A percentile compares a stretch with the other conserved stretches of the same genome.
Conservation (phyloP, 2,113 vertebrate species). For the Heliornis fulica region DNA sequence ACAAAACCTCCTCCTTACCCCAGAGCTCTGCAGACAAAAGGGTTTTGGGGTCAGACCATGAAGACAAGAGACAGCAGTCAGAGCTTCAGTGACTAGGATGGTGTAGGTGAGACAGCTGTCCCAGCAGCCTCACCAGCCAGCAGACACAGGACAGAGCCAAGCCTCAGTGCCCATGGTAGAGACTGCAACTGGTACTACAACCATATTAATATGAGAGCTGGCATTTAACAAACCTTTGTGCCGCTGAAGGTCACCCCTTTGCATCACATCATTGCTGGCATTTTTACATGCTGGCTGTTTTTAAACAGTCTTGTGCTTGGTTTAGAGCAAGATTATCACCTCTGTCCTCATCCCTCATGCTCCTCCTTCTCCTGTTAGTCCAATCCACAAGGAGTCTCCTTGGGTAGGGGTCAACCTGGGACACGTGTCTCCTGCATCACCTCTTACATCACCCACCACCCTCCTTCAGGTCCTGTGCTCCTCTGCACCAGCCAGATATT, state of each 20-base stretch:
- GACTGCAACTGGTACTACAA: neutral
- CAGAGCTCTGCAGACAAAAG: neutral
- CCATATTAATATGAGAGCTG: neutral
- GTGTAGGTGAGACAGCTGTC: neutral
- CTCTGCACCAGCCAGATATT: neutral
- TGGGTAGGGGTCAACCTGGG: neutral
- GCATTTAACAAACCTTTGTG: neutral
- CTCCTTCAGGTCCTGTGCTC: neutral
- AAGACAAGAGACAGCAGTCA: neutral
- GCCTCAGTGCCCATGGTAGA: neutral
- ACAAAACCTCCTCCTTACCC: neutral
- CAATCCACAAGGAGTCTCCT: neutral
- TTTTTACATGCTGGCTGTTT: neutral
- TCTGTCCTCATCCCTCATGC: neutral
- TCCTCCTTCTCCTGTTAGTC: neutral
- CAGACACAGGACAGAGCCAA: neutral
- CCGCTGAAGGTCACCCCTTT: neutral
- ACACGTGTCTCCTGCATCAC: neutral
- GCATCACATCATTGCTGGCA: neutral
- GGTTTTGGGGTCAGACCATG: neutral
- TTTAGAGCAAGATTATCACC: neutral
- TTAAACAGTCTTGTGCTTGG: neutral
- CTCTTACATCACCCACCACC: neutral
- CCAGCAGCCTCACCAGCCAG: neutral
- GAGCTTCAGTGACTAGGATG: neutral